Base-by-base conservation (phyloP, 1,140 invertebrate species). In the Eubasilissa regina region DNA sequence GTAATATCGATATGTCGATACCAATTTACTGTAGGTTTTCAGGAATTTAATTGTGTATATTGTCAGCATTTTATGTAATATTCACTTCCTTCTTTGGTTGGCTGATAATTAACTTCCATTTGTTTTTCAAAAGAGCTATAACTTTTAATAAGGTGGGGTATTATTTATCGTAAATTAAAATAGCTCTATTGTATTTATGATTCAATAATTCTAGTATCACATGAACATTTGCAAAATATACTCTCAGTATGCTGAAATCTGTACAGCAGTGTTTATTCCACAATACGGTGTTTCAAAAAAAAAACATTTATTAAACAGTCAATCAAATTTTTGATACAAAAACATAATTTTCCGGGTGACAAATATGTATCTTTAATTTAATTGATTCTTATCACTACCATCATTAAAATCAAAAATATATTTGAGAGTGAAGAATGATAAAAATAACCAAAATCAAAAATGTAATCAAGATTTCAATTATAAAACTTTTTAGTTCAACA, bases 151-250 rank as follows among this genome's bases (percentile, higher is more conserved):
- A 70, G 66, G 66, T 70, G 66, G 66, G 66, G 51, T 21, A 51
- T 53, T 12, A 70, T 53, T n/a, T 3, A 17, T 21, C 48, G 48
- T 51, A 70, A 7, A 25, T 48, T 70, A 47, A 70, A 70, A 70
- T 70, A 70, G 66, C 47, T 70, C 35, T 70, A 70, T 51, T 70
- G 45, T 70, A 70, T 51, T 70, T 21, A 70, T 44, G 70, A 74
- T 55, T 19, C 21, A 74, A 74, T 74, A 74, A 74, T 56, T 74
- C 70, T 74, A 74, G 53, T 74, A 74, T 74, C 70, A 74, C 70
- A 74, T 56, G 51, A 56, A 74, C 44, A 74, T 56, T 55, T 74
- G 70, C 51, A 56, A 74, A 74, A 74, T 74, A 74, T 74, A 47
- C 70, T 56, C 70, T 25, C 68, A 44, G 25, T 35, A 25, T 73